Percentiles rank a stretch among this genome's conserved stretches.
phyloP scores from a whole-genome alignment of 2,797 vertebrate species.

The Lateolabrax maculatus region DNA sequence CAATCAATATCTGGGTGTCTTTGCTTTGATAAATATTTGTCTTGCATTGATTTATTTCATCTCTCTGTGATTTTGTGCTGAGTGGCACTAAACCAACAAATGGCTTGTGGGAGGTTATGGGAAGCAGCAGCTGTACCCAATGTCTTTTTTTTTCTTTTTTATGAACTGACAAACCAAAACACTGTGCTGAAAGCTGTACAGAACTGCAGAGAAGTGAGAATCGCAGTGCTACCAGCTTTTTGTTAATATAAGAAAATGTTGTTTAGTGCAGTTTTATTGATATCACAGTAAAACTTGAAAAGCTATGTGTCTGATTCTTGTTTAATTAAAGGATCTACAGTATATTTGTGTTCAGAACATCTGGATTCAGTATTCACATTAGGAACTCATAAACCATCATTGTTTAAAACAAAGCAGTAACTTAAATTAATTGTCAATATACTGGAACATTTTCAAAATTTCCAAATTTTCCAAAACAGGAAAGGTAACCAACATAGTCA shows the following conservation, averaged over 20 bases:
- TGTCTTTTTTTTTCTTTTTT: background rate
- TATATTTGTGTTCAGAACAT: background rate
- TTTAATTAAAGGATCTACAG: background rate
- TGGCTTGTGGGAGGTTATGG: background rate
- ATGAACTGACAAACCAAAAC: background rate
- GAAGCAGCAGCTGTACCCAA: background rate
- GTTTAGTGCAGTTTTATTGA: background rate
- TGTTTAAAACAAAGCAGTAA: background rate
- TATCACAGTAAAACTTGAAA: background rate
- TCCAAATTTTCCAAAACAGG: background rate
- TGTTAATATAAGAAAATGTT: too few species aligned
- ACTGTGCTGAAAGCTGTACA: background rate
- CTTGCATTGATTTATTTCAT: background rate
- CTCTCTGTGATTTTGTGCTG: background rate
- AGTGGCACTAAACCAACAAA: background rate
- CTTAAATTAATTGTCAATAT: background rate
- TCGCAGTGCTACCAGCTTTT: background rate
- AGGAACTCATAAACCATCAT: background rate
- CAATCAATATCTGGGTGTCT: background rate
- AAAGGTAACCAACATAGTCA: background rate
- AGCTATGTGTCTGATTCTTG: background rate
- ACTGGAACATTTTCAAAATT: too few species aligned
- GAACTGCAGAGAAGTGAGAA: background rate
- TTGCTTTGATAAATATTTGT: constrained; percentile 11
- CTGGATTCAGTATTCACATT: background rate